Conservation (phyloP, 1,140 invertebrate species). For the Drosophila murphyi region DNA sequence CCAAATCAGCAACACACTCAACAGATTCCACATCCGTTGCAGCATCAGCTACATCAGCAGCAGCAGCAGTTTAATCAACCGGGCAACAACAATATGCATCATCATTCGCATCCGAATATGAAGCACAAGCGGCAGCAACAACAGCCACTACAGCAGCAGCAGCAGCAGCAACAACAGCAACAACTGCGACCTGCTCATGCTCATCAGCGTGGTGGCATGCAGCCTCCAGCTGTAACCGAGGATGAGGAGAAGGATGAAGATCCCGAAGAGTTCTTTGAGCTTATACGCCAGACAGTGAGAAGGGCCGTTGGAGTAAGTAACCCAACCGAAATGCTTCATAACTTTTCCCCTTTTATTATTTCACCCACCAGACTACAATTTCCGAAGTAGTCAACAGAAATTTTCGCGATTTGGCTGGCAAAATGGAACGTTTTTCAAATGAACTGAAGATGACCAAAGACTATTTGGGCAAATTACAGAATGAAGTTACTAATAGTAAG, state of each 20-base stretch:
- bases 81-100: constrained; percentile 8
- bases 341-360: neutral
- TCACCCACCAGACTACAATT: constrained; percentile 45
- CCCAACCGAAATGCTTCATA: neutral
- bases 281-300: constrained; percentile 74
- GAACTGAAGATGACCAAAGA: constrained; percentile 73
- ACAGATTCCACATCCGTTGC: constrained; percentile 25
- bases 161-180: constrained; percentile 27
- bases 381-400: constrained; percentile 63
- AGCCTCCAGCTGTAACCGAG: constrained; percentile 35
- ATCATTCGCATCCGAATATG: constrained; percentile 12
- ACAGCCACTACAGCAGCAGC: constrained; percentile 4
- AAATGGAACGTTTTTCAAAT: constrained; percentile 67
- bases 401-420: constrained; percentile 68
- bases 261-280: constrained; percentile 78
- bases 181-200: constrained; percentile 24
- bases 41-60: constrained; percentile 68
- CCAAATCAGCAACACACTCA: neutral
- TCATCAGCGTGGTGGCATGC: constrained; percentile 11
- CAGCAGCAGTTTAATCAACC: constrained; percentile 37
- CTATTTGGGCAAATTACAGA: constrained; percentile 57
- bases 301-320: constrained; percentile 68
- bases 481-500: constrained; percentile 68
- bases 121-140: constrained; percentile 33
- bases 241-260: constrained; percentile 78